Conservation (phyloP, 2,113 vertebrate genomes). For the Bothrops jararaca region DNA sequence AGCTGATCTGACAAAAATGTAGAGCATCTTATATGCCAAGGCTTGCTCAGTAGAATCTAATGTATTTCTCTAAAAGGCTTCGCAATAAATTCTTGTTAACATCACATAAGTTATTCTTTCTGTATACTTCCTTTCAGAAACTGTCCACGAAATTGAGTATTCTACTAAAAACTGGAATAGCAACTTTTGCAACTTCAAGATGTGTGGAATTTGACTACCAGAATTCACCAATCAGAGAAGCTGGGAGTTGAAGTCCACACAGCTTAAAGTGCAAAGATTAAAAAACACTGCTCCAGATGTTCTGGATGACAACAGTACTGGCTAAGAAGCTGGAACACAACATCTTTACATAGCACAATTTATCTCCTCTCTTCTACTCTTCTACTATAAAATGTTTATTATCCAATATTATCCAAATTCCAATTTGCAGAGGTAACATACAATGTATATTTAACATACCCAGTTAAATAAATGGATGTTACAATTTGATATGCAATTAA, state of each 20-base stretch:
- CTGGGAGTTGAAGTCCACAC: neutral
- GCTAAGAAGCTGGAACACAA: neutral
- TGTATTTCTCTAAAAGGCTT: neutral
- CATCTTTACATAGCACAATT: neutral
- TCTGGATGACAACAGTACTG: neutral
- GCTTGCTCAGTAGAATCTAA: neutral
- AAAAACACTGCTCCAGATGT: neutral
- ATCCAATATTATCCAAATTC: neutral
- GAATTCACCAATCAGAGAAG: neutral
- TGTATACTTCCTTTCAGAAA: neutral
- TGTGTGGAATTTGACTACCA: neutral
- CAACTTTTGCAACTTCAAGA: neutral
- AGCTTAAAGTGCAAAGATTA: neutral
- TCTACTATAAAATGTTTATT: neutral
- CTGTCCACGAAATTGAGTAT: neutral
- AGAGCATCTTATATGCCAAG: neutral
- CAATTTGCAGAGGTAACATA: neutral
- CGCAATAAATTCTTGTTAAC: neutral
- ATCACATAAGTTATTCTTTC: neutral
- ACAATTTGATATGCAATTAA: neutral
- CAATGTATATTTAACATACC: neutral
- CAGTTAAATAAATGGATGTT: neutral
- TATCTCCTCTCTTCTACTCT: neutral
- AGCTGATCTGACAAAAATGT: neutral
- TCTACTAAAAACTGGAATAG: neutral